Base-by-base conservation (phyloP, 2,797 vertebrate species). In the Semaprochilodus insignis region DNA sequence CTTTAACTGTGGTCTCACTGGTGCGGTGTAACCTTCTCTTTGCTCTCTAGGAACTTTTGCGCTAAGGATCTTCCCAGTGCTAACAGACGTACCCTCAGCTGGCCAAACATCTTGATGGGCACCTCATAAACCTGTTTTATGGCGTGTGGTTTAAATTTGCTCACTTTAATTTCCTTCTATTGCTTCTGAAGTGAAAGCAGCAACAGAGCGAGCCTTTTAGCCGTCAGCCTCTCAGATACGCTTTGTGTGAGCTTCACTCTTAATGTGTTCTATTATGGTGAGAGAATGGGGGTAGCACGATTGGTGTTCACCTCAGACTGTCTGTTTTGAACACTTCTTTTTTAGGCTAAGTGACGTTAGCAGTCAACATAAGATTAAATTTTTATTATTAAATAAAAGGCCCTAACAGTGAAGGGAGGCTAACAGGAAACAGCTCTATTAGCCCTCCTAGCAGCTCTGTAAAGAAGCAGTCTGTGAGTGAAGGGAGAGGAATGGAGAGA, bases 211-310 rank as follows among this genome's bases (percentile, higher is more conserved):
- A 25, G 44, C 71, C 25, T 34, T 51, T 21, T 67, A 71, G 71
- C 66, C 72, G 63, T 66, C 25, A 51, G 63, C 66, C 52, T 21
- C 55, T 83, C 51, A 67, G 10, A 51, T 31, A 15, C 27, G 57
- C 65, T 57, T 69, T 54, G 71, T 81, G 78, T 65, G 10, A 2
- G 17, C 80, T 77, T 76, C n/a, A 74, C 54, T 77, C 65, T 23
- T 86, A 85, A 86, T 84, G 66, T 16, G 81, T 79, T 83, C 78
- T 88, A 78, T 86, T 86, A 85, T 83, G 65, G 59, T 69, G 19
- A 74, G 70, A 84, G 76, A 82, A 76, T 36, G 52, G 79, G 72
- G 74, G 44, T 66, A 74, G 77, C 82, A 52, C 72, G 77, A 62
- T 74, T 74, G 66, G 59, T 63, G 55, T n/a, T 7, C 40, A 44